Conservation (phyloP, 2,113 vertebrate genomes). For the Triplophysa siluroides region DNA sequence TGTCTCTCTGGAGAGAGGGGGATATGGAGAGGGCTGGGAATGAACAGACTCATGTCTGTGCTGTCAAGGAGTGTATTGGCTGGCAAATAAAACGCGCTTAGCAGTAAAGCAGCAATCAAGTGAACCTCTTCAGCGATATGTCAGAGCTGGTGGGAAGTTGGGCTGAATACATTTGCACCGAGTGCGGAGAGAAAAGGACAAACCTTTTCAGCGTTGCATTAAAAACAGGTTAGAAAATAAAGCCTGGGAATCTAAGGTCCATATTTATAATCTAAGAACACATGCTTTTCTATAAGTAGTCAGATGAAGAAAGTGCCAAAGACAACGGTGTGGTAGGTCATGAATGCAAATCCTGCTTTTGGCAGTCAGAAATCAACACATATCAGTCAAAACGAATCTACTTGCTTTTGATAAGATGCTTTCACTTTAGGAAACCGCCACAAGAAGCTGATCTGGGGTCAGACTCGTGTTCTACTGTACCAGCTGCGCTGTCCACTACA, state of each 20-base stretch:
- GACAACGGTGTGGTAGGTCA: background rate
- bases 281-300: background rate
- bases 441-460: background rate
- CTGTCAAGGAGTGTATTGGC: constrained; percentile 39
- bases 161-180: background rate
- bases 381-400: too few species aligned
- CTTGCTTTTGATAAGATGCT: background rate
- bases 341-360: background rate
- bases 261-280: background rate
- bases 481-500: constrained; percentile 43
- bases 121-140: constrained; percentile 6
- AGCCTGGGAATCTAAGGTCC: background rate
- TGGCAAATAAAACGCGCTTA: constrained; percentile 35
- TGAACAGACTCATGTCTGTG: constrained; percentile 44
- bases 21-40: background rate
- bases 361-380: too few species aligned
- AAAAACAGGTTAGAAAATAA: background rate
- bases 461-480: constrained; percentile 10
- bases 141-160: constrained; percentile 16
- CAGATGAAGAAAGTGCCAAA: background rate
- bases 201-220: background rate
- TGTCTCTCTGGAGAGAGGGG: constrained; percentile 32
- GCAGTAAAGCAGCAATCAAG: constrained; percentile 32
- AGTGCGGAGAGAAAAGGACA: background rate
- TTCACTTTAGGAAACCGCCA: background rate